These are phyloP conservation scores for Sthenelais limicola DNA, from an alignment of 2,888 invertebrate genomes.

Conservation along the genomic window DNA sequence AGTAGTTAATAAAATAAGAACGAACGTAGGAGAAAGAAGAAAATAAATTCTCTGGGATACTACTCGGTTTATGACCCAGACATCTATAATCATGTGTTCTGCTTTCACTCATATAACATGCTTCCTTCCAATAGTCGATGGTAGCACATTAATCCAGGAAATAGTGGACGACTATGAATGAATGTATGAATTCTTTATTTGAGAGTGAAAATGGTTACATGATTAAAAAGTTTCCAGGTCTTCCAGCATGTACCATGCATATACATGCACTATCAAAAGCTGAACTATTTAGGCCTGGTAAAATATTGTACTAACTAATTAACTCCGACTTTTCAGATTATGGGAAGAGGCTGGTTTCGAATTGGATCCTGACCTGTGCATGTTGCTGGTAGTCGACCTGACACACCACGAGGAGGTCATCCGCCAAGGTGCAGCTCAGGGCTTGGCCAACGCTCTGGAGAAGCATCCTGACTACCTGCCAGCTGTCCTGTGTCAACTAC, in stretches of 20 bases:
- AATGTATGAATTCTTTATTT: neutral
- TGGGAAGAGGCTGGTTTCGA: constrained; percentile 59
- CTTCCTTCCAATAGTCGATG: neutral
- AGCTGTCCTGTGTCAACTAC: constrained; percentile 78
- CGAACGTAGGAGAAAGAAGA: too few species aligned
- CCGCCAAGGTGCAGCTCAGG: constrained; percentile 86
- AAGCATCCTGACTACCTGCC: constrained; percentile 75
- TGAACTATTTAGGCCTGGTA: too few species aligned
- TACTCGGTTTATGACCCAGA: too few species aligned
- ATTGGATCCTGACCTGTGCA: constrained; percentile 61
- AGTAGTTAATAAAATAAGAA: too few species aligned
- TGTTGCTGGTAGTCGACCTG: constrained; percentile 70
- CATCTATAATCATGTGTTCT: too few species aligned
- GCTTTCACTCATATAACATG: too few species aligned
- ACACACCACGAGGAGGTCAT: constrained; percentile 87
- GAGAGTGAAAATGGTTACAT: neutral
- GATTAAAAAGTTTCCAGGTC: neutral
- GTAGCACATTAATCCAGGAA: neutral
- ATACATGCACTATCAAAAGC: too few species aligned
- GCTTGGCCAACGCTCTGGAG: constrained; percentile 77
- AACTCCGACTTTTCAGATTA: constrained; percentile 54
- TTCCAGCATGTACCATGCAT: neutral
- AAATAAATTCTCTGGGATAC: too few species aligned
- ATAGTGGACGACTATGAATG: neutral
- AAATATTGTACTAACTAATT: too few species aligned